A percentile compares a stretch with the other conserved stretches of the same genome.
Evolutionary conservation across 2,797 vertebrate species (phyloP).

Genomic region (Neosilurus mollespiculum): DNA sequence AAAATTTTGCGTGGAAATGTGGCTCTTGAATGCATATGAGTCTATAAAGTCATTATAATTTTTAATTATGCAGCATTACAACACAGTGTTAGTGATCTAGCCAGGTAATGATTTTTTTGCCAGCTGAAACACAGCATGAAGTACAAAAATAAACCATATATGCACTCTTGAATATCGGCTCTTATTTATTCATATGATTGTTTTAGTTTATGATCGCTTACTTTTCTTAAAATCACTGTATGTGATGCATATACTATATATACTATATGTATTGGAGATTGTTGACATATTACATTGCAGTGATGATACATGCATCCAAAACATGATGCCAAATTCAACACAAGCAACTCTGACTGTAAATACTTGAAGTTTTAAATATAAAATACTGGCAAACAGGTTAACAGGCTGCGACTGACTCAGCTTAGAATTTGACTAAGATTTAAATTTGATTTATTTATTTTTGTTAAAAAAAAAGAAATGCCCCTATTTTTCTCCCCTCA

Average conservation of each 20-base stretch:
- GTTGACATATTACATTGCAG: not conserved
- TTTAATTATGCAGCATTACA: not conserved
- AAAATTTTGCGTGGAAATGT: not conserved
- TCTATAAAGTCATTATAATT: not conserved
- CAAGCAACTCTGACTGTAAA: slow-evolving; percentile 17
- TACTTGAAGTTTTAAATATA: not conserved
- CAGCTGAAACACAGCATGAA: not conserved
- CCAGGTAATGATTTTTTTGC: not conserved
- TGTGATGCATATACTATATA: too few species aligned
- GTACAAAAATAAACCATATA: not conserved
- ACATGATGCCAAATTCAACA: not conserved
- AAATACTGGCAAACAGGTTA: slow-evolving; percentile 6
- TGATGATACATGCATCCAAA: slow-evolving; percentile 6
- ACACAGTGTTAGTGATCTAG: not conserved
- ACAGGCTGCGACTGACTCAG: not conserved
- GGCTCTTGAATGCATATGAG: not conserved
- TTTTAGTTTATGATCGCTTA: not conserved
- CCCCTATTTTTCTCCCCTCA: too few species aligned
- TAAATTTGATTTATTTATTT: not conserved
- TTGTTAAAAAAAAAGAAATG: too few species aligned
- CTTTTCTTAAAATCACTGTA: not conserved
- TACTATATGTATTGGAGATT: too few species aligned
- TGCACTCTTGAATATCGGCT: not conserved
- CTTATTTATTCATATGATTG: not conserved
- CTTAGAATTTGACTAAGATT: slow-evolving; percentile 18